Base-by-base conservation (phyloP, 2,888 invertebrate genomes). In the Schizaphis graminum region DNA sequence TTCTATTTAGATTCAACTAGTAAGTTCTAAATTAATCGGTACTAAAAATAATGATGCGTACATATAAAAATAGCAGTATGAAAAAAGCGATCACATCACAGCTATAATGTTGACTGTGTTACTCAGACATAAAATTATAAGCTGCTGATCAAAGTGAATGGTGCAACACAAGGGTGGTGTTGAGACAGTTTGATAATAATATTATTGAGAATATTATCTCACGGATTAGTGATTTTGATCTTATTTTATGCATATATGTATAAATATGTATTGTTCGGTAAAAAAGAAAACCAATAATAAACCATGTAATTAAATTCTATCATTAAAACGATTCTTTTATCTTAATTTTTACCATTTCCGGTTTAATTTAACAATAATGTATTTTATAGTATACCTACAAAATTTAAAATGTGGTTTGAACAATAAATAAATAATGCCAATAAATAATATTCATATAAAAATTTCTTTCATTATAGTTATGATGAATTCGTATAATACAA, bases 21-120 rank as follows among this genome's bases (percentile, higher is more conserved):
- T 91, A 28, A 56, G 16, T 53, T 41, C 91, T 57, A 41, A 41
- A 56, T 53, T 44, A 41, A 77, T 44, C 7, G 41, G n/a, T 28
- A 91, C 91, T 86, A 61, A 92, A 92, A 87, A 92, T 92, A 92
- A 92, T 67, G 87, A 21, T 67, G 87, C 21, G 67, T 87, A n/a
- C 11, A 5, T 87, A 16, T 92, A 92, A 92, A 92, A 92, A 92
- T 92, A 92, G 87, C 26, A 26, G 4, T 87, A 26, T 41, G 44
- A 49, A 86, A 87, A 87, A 61, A 21, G 35, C 10, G 67, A 92
- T 49, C 49, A 49, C 92, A 61, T 86, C 87, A 49, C n/a, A 11
- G 41, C 24, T 91, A 91, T 85, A 47, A 86, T 47, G 57, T 87
- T 28, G 67, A 92, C 49, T 28, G 35, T 26, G 67, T 61, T 49